Percentiles rank a stretch among this genome's conserved stretches.
phyloP scores from a whole-genome alignment of 2,113 vertebrate genomes.

The Crypturellus undulatus region DNA sequence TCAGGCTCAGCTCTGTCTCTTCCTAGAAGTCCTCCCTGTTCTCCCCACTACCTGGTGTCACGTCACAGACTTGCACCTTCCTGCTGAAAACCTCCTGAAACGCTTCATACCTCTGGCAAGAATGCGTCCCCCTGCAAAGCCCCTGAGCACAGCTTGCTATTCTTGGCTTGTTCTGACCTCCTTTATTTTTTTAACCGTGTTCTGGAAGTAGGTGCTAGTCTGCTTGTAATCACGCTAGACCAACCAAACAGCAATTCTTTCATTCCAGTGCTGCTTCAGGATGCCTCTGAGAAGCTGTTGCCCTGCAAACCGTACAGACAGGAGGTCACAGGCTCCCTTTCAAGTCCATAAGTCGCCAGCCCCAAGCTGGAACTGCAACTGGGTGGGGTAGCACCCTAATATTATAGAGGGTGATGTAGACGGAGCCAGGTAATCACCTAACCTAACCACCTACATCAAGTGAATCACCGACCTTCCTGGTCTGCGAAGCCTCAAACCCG shows the following conservation, averaged over 20 bases:
- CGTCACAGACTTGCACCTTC: neutral
- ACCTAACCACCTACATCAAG: conserved; percentile 41
- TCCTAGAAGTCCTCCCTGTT: neutral
- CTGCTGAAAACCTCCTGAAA: neutral
- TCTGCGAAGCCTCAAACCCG: neutral
- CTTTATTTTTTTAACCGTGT: conserved; percentile 62
- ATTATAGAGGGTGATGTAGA: neutral
- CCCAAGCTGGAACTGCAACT: neutral
- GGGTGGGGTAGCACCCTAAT: conserved; percentile 11
- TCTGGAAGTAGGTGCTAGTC: conserved; percentile 54
- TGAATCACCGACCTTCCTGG: conserved; percentile 43
- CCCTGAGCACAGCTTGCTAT: conserved; percentile 33
- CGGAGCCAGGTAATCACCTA: neutral
- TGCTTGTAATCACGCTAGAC: conserved; percentile 17
- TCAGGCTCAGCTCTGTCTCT: neutral
- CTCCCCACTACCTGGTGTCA: neutral
- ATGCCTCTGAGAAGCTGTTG: conserved; percentile 14
- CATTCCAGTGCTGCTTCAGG: conserved; percentile 10
- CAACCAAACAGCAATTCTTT: conserved; percentile 31
- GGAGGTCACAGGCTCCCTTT: conserved; percentile 39
- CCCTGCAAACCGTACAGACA: neutral
- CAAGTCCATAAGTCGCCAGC: conserved; percentile 14
- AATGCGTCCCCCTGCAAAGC: neutral
- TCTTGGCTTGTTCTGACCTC: conserved; percentile 48
- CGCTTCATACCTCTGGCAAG: neutral